Evolutionary conservation across 2,113 vertebrate species (phyloP), one percentile per base, ranked within the genome.

Genomic region (Chaetodon auriga): DNA sequence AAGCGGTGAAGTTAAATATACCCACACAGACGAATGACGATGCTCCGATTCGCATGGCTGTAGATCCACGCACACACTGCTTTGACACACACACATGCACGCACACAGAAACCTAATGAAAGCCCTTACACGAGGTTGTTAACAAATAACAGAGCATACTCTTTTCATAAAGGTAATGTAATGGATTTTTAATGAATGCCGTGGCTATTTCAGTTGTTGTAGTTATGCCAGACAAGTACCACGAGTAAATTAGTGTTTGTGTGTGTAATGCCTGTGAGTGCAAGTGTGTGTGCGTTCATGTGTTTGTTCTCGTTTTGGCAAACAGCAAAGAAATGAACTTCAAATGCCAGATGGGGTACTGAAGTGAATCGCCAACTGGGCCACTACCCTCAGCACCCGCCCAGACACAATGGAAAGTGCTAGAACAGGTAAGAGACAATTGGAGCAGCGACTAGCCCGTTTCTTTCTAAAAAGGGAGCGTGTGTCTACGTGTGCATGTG

Each of bases 341-440:
- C 75, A 92, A 90, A 93, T 90, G 90, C 90, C 91, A 90, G 92
- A 91, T 90, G 93, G 90, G 85, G 90, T 86, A 90, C 82, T 91
- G 90, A 84, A 90, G 88, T 93, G 91, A 91, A 92, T 87, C 79
- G 87, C 88, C 89, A 91, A 90, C 86, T 90, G 92, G 90, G 89
- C 82, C 75, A 78, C 72, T 76, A 66, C 85, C 75, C 85, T 75
- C 63, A 76, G 75, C 86, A 72, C 72, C 78, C 43, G 8, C 71
- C 46, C 80, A 85, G 78, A 80, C 76, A 88, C 75, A 78, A 75
- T 78, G 81, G 77, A 89, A 87, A 87, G 53, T 78, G 76, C 85
- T 81, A 70, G 86, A 87, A 88, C 88, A 89, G 86, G 84, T 90
- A 86, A 62, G 70, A 87, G 89, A 89, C 85, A 90, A 87, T 57